Base-by-base conservation (phyloP, 2,113 vertebrate species). In the Thalassarche chlororhynchos region DNA sequence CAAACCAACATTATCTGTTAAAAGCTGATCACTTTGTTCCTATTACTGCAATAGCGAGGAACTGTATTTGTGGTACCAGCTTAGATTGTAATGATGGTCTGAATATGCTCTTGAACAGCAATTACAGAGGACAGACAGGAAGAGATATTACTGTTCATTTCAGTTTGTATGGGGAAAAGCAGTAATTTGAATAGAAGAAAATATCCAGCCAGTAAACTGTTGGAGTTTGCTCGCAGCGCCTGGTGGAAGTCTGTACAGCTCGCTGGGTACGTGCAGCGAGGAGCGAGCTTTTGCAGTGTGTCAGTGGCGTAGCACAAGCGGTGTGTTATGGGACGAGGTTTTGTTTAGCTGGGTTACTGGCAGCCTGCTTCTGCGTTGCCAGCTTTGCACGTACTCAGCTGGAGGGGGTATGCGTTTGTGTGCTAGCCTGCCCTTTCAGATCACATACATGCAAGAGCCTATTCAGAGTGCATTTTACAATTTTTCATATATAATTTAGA, bases 111-210 rank as follows among this genome's bases (percentile, higher is more conserved):
- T 93, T 93, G 86, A 95, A 72, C 18, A 89, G 89, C 65, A 78
- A 62, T 97, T 97, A 84, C 0, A 1, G 75, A 55, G 61, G 65
- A 84, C 60, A 94, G 91, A 93, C 64, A 92, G 71, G 77, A 91
- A 44, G 10, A 90, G 64, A 84, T 80, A 68, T 61, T 95, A 71
- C 61, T 69, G 42, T 72, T 97, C 51, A 65, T 95, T 89, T 57
- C 78, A 61, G 54, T 93, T 84, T 91, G 64, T 68, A 87, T 79
- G 75, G 66, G 86, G 36, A 90, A 98, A 95, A 90, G 24, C 89
- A 95, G 62, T 74, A 84, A 97, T 96, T 94, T 93, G 68, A 96
- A 95, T 8, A 16, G 34, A 85, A 72, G 93, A 77, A 93, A 79
- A 82, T 93, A 94, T 86, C 87, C 90, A 94, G 84, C 65, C 93